These are phyloP conservation scores for Pachyseris speciosa DNA, from an alignment of 64 coral and sea anemone genomes.

Conservation along the genomic window DNA sequence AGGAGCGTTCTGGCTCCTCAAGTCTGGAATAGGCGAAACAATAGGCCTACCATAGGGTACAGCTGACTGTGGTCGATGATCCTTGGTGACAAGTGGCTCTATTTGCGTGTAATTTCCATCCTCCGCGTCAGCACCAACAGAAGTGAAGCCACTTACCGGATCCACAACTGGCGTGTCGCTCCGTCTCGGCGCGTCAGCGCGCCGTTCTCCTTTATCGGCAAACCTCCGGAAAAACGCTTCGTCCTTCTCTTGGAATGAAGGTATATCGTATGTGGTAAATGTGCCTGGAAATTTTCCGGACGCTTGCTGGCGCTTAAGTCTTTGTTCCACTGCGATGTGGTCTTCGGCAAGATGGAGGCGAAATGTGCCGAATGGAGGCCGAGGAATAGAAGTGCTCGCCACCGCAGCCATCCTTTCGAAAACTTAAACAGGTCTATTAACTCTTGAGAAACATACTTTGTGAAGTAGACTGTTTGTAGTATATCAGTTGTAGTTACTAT, in stretches of 20 bases:
- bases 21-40: constrained; percentile 74
- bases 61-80: constrained; percentile 87
- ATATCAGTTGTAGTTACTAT: background rate
- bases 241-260: constrained; percentile 85
- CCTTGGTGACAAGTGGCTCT: constrained; percentile 79
- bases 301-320: constrained; percentile 69
- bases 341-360: constrained; percentile 84
- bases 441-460: background rate
- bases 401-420: constrained; percentile 60
- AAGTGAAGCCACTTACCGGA: constrained; percentile 85
- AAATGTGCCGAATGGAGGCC: constrained; percentile 83
- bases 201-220: constrained; percentile 71
- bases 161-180: constrained; percentile 90
- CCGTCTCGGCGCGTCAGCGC: constrained; percentile 78
- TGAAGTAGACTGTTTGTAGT: constrained; percentile 1
- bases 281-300: constrained; percentile 75
- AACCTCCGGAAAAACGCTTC: constrained; percentile 72
- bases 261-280: constrained; percentile 61
- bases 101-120: constrained; percentile 84
- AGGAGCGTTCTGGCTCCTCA: constrained; percentile 77
- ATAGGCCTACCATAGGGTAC: constrained; percentile 87
- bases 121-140: constrained; percentile 84
- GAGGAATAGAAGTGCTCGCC: constrained; percentile 28
- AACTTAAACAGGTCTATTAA: constrained; percentile 1
- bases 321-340: constrained; percentile 70